These are phyloP conservation scores for Cantharis flavilabris DNA, from an alignment of 2,888 invertebrate genomes.

Conservation along the genomic window DNA sequence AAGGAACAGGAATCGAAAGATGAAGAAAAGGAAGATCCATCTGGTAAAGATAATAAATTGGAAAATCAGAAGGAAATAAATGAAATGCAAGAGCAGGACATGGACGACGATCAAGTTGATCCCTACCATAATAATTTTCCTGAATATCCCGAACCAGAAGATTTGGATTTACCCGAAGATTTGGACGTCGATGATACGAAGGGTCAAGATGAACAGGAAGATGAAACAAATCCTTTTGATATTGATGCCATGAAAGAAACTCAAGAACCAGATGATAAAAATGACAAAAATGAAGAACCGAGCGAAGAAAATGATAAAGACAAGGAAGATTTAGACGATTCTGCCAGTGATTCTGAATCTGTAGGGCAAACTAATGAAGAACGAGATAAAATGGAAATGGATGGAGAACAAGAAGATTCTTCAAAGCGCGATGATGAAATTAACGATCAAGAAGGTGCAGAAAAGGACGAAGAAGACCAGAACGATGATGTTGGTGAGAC, in stretches of 20 bases:
- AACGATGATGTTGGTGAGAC: conserved; percentile 33
- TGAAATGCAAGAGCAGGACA: conserved; percentile 79
- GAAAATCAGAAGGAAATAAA: conserved; percentile 68
- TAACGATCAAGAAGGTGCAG: conserved; percentile 41
- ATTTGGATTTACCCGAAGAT: conserved; percentile 87
- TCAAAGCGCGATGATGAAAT: conserved; percentile 39
- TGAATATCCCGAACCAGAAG: conserved; percentile 80
- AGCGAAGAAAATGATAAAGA: conserved; percentile 42
- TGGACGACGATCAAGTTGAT: conserved; percentile 81
- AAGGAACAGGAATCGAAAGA: conserved; percentile 61
- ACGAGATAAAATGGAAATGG: conserved; percentile 37
- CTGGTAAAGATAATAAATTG: conserved; percentile 61
- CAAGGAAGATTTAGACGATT: conserved; percentile 37
- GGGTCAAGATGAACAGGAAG: conserved; percentile 64
- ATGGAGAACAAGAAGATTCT: conserved; percentile 44
- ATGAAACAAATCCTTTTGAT: conserved; percentile 84
- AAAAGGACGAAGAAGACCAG: conserved; percentile 47
- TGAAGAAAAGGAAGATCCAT: conserved; percentile 54
- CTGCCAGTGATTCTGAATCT: conserved; percentile 42
- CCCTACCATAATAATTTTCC: conserved; percentile 81
- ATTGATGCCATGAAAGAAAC: conserved; percentile 75
- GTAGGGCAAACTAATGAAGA: conserved; percentile 36
- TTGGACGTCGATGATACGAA: conserved; percentile 73
- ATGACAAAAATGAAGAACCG: conserved; percentile 39
- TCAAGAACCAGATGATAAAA: background rate